A percentile compares a stretch with the other conserved stretches of the same genome.
Conservation (phyloP, 2,113 vertebrate genomes). For the Excalfactoria chinensis region DNA sequence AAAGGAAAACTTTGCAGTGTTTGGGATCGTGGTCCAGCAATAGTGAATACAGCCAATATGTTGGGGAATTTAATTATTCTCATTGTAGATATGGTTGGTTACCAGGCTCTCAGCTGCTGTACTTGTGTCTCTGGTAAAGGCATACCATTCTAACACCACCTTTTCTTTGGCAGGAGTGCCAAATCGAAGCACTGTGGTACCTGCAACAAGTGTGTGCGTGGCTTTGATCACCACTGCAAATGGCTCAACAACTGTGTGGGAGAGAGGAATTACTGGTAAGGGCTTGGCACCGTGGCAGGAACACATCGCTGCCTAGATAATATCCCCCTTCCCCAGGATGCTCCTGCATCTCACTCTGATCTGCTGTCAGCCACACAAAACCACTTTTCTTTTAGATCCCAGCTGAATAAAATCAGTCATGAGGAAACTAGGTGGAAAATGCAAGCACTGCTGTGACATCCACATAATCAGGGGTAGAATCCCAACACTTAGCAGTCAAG, state of each 20-base stretch:
- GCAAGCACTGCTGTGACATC: not conserved
- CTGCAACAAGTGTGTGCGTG: conserved; percentile 96
- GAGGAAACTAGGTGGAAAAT: not conserved
- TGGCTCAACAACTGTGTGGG: conserved; percentile 99
- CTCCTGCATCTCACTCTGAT: not conserved
- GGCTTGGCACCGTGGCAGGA: not conserved
- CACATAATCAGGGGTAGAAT: not conserved
- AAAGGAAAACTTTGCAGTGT: not conserved
- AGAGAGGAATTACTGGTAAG: conserved; percentile 94
- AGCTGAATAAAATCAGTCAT: not conserved
- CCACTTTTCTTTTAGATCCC: not conserved
- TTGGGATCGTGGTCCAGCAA: not conserved
- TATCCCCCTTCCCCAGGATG: not conserved
- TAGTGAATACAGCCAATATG: accelerated
- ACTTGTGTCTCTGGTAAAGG: not conserved
- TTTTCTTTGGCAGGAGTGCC: conserved; percentile 82
- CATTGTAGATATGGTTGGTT: not conserved
- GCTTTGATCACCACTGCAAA: conserved; percentile 97
- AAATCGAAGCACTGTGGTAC: conserved; percentile 96
- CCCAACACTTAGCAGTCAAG: not conserved
- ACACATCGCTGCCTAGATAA: not conserved
- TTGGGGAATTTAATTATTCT: not conserved
- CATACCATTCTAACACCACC: not conserved
- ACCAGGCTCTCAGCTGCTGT: not conserved
- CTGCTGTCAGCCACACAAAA: not conserved